Percentiles rank a stretch among this genome's conserved stretches.
These are phyloP conservation scores for Andricus grossulariae DNA, from an alignment of 1,140 invertebrate species.

Conservation along the genomic window DNA sequence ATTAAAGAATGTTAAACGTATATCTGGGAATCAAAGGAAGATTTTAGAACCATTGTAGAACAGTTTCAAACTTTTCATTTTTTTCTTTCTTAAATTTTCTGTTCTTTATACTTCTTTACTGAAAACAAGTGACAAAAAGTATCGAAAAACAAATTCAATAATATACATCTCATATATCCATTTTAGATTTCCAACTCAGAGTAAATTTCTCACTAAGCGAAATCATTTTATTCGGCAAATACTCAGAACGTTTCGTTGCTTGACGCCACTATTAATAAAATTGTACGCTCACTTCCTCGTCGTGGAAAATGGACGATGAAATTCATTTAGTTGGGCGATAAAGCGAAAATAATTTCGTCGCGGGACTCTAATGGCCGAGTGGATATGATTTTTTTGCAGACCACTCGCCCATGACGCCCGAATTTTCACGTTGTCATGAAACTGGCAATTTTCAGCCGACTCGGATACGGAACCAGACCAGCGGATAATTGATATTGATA, in stretches of 20 bases:
- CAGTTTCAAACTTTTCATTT: no score
- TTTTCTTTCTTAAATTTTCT: background rate
- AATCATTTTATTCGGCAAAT: conserved; percentile 16
- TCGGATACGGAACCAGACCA: conserved; percentile 3
- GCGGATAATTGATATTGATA: conserved; percentile 25
- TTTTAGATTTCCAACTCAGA: background rate
- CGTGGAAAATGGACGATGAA: conserved; percentile 26
- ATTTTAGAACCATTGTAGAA: no score
- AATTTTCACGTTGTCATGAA: conserved; percentile 32
- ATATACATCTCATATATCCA: no score
- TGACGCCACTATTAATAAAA: conserved; percentile 25
- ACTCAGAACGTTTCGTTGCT: conserved; percentile 15
- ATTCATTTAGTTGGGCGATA: conserved; percentile 36
- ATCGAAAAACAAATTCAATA: background rate
- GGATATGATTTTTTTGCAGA: conserved; percentile 48
- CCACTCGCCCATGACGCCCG: conserved; percentile 17
- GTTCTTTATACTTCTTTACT: background rate
- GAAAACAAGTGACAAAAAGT: background rate
- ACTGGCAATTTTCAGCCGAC: conserved; percentile 19
- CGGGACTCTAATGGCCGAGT: conserved; percentile 42
- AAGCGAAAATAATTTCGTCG: conserved; percentile 48
- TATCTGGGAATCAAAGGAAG: no score
- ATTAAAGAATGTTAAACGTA: no score
- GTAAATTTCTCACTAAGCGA: background rate
- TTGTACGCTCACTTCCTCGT: conserved; percentile 1